phyloP scores from a whole-genome alignment of 2,797 vertebrate species.

The Rhincodon typus region DNA sequence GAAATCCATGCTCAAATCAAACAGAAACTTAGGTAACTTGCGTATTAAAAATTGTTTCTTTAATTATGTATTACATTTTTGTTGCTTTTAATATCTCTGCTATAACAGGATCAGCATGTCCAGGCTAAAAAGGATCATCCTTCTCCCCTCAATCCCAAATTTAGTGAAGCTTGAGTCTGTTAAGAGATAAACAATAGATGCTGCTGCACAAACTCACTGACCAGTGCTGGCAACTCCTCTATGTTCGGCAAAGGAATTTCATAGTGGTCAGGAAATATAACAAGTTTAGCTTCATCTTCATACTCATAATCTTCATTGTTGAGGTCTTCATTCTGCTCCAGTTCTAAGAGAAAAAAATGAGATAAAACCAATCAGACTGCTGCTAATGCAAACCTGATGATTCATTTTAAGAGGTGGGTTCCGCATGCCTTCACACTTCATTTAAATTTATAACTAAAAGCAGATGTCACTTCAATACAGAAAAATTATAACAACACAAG shows the following conservation, averaged over 20 bases:
- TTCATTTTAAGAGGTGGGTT: not conserved
- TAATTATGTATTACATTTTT: not conserved
- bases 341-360: conserved; percentile 65
- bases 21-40: not conserved
- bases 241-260: conserved; percentile 98
- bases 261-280: conserved; percentile 98
- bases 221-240: conserved; percentile 95
- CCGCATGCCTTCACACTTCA: not conserved
- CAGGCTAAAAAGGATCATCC: not conserved
- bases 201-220: conserved; percentile 68
- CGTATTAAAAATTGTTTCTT: not conserved
- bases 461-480: not conserved
- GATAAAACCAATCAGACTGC: not conserved
- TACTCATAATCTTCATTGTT: conserved; percentile 90
- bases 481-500: not conserved
- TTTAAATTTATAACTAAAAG: not conserved
- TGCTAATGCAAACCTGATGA: not conserved
- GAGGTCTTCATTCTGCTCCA: conserved; percentile 86
- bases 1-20: not conserved
- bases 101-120: not conserved
- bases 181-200: not conserved
- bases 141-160: not conserved
- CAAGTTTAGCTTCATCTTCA: conserved; percentile 96
- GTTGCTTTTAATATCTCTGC: not conserved
- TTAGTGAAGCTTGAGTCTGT: not conserved